Evolutionary conservation across 2,113 vertebrate genomes (phyloP), one percentile per base, ranked within the genome.

Genomic region (Semicossyphus pulcher): DNA sequence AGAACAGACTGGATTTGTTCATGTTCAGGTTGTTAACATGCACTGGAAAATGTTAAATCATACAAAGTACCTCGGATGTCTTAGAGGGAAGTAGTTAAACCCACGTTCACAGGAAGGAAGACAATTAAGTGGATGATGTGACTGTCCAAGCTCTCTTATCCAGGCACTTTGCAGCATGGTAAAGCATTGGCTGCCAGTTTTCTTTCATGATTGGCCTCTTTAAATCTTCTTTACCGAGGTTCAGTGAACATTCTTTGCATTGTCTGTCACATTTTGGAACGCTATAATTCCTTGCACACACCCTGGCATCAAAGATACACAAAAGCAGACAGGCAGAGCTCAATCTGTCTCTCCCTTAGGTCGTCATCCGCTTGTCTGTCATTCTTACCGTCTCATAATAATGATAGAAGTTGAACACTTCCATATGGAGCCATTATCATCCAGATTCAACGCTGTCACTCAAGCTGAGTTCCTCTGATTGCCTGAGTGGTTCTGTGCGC

Each of bases 151-250:
- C n/a, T n/a, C n/a, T n/a, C n/a, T n/a, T n/a, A n/a, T n/a, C n/a
- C n/a, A n/a, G n/a, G n/a, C n/a, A n/a, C n/a, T n/a, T n/a, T n/a
- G n/a, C n/a, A n/a, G n/a, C n/a, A n/a, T n/a, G n/a, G n/a, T n/a
- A n/a, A n/a, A n/a, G n/a, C n/a, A n/a, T n/a, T n/a, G n/a, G n/a
- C n/a, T n/a, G n/a, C n/a, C n/a, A n/a, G n/a, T n/a, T n/a, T 32
- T 68, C 15, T 49, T 51, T 16, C 12, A 3, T 36, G 10, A 72
- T 54, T 66, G 52, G 25, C 72, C 72, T 52, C 53, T 61, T 49
- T 53, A 45, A 37, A 29, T 7, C 52, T 41, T 26, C 10, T 18
- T 34, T 20, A 28, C 42, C 44, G 8, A 34, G 16, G 41, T 57
- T 41, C 25, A 16, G 26, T 39, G 52, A 44, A 28, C 54, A 68